These are phyloP conservation scores for Aspidiotus destructor DNA, from an alignment of 2,888 invertebrate genomes.

Conservation along the genomic window DNA sequence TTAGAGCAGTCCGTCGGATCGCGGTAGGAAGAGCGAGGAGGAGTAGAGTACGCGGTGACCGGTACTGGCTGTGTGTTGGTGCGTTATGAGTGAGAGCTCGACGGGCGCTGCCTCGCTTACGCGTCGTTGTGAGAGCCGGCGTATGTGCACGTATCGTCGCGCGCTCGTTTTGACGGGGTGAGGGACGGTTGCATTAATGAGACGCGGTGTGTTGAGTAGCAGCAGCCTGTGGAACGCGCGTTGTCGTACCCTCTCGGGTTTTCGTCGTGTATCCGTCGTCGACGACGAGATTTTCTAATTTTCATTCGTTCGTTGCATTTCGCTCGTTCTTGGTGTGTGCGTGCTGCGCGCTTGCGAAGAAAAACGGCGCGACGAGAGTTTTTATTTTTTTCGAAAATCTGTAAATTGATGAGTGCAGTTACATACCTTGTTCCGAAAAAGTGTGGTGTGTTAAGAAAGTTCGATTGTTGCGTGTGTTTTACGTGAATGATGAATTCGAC, in stretches of 20 bases:
- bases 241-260: neutral
- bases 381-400: constrained; percentile 3
- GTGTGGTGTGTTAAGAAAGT: no score
- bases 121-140: constrained; percentile 47
- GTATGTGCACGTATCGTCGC: constrained; percentile 39
- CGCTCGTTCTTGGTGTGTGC: constrained; percentile 26
- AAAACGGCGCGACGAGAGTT: constrained; percentile 22
- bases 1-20: constrained; percentile 37
- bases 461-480: no score
- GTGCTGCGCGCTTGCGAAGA: constrained; percentile 27
- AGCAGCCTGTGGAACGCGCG: constrained; percentile 24
- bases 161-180: neutral
- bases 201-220: constrained; percentile 19
- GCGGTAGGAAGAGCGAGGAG: constrained; percentile 38
- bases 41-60: constrained; percentile 36
- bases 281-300: constrained; percentile 9
- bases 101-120: neutral
- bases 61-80: constrained; percentile 1
- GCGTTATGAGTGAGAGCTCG: constrained; percentile 7
- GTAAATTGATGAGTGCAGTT: neutral
- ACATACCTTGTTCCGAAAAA: neutral
- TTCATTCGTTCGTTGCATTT: constrained; percentile 14
- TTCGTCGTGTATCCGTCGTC: constrained; percentile 2
- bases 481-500: no score
- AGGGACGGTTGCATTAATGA: neutral